Percentiles rank a stretch among this genome's conserved stretches.
Evolutionary conservation across 2,888 invertebrate species (phyloP).

Genomic region (Acrocyrtus sp.): DNA sequence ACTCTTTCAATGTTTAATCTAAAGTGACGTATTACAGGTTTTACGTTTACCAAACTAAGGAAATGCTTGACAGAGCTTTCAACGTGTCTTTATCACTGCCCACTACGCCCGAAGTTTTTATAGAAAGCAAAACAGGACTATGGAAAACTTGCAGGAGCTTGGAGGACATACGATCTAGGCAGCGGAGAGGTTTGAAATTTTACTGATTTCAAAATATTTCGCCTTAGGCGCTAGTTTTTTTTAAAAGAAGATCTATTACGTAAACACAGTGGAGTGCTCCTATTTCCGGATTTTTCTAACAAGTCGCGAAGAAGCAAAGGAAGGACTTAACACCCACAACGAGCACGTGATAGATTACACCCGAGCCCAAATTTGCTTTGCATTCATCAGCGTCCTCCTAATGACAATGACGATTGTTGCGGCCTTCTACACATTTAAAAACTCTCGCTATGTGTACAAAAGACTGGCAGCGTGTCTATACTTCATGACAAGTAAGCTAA

Average conservation of each 20-base stretch:
- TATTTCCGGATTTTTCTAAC: slow-evolving; percentile 1
- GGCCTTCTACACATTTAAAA: slow-evolving; percentile 83
- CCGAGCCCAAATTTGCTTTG: slow-evolving; percentile 85
- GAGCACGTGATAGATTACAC: slow-evolving; percentile 73
- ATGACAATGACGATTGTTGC: slow-evolving; percentile 85
- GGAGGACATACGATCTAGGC: too few relatives aligned
- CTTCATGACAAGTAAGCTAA: slow-evolving; percentile 79
- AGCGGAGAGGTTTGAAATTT: too few relatives aligned
- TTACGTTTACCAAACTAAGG: slow-evolving; percentile 1
- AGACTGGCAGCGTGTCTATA: slow-evolving; percentile 85
- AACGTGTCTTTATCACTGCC: not conserved
- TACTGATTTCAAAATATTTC: too few relatives aligned
- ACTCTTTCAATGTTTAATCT: too few relatives aligned
- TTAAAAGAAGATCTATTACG: too few relatives aligned
- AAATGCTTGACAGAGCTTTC: not conserved
- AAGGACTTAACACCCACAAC: not conserved
- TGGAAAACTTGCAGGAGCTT: slow-evolving; percentile 73
- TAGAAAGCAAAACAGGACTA: slow-evolving; percentile 77
- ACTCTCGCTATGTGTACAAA: slow-evolving; percentile 90
- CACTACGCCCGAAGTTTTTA: slow-evolving; percentile 65
- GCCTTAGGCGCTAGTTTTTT: too few relatives aligned
- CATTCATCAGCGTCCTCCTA: slow-evolving; percentile 81
- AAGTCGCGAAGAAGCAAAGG: not conserved
- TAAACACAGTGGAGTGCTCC: not conserved
- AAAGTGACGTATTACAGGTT: slow-evolving; percentile 10